A percentile compares a stretch with the other conserved stretches of the same genome.
These are phyloP conservation scores for Halichoerus grypus DNA, from an alignment of 2,113 vertebrate species.

Conservation along the genomic window DNA sequence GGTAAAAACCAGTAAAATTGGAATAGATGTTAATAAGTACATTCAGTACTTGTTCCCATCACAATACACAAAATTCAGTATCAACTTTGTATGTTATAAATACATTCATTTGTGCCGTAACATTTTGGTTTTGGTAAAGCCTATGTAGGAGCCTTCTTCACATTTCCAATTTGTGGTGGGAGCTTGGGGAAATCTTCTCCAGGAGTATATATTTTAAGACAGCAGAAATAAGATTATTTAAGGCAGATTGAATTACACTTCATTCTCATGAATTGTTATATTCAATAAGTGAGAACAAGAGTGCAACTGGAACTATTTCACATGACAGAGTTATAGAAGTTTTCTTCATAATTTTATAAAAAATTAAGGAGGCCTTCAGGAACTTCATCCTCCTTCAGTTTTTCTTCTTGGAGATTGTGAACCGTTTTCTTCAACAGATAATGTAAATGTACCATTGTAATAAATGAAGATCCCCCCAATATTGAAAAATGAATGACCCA, in stretches of 20 bases:
- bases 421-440: conserved; percentile 70
- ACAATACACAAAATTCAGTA: background rate
- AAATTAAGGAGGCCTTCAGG: conserved; percentile 50
- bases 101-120: background rate
- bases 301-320: conserved; percentile 62
- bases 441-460: conserved; percentile 25
- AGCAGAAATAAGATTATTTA: conserved; percentile 67
- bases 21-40: background rate
- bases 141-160: background rate
- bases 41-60: background rate
- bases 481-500: background rate
- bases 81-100: background rate
- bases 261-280: conserved; percentile 49
- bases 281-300: conserved; percentile 69
- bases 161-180: background rate
- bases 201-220: conserved; percentile 43
- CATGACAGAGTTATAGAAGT: conserved; percentile 12
- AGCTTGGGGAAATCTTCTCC: background rate
- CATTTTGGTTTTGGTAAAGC: background rate
- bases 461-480: background rate
- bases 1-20: background rate
- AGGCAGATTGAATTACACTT: conserved; percentile 70
- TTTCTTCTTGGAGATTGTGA: conserved; percentile 78
- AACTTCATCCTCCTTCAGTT: conserved; percentile 70
- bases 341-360: conserved; percentile 72